Evolutionary conservation across 2,888 invertebrate species (phyloP).

Genomic region (Laspeyria flexula): DNA sequence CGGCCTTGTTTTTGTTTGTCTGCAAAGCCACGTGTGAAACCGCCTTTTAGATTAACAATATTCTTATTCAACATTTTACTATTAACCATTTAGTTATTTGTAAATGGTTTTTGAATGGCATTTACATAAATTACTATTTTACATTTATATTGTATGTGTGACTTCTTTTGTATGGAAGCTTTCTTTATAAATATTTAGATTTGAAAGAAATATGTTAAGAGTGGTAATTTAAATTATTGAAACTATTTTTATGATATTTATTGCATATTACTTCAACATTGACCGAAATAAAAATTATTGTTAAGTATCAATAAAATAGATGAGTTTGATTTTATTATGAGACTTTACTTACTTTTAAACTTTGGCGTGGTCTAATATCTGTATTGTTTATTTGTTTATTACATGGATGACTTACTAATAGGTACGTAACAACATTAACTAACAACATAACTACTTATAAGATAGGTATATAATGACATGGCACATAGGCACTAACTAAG

Average conservation of each 20-base stretch:
- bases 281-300: not conserved
- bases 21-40: no score
- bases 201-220: conserved; percentile 14
- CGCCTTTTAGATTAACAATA: not conserved
- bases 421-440: no score
- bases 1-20: no score
- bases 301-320: not conserved
- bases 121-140: conserved; percentile 34
- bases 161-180: conserved; percentile 8
- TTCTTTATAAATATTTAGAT: conserved; percentile 30
- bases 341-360: no score
- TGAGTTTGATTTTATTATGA: no score
- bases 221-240: conserved; percentile 1
- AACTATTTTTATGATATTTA: conserved; percentile 1
- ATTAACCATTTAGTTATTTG: conserved; percentile 3
- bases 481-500: no score
- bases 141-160: not conserved
- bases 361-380: no score
- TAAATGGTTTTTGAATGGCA: conserved; percentile 27
- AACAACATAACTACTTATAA: no score
- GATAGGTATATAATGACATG: no score
- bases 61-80: not conserved
- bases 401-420: no score
- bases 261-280: not conserved
- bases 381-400: no score